Conservation (phyloP, 2,888 invertebrate species). For the Adelphocoris suturalis region DNA sequence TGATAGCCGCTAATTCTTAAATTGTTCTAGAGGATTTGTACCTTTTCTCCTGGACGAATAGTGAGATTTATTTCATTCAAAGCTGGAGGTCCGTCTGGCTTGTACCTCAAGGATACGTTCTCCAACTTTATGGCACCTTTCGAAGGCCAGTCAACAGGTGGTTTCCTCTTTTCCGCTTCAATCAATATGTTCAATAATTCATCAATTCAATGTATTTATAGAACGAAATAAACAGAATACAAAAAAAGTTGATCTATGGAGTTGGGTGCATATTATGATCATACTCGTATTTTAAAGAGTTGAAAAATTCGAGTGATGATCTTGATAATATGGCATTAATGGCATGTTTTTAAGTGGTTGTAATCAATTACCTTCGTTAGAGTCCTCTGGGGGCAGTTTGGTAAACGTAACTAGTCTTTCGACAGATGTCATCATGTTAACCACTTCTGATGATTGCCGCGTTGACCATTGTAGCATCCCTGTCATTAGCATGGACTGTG, state of each 20-base stretch:
- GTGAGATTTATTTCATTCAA: slow-evolving; percentile 81
- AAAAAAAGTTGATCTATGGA: too few relatives aligned
- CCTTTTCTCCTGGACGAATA: slow-evolving; percentile 81
- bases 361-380: slow-evolving; percentile 53
- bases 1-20: too few relatives aligned
- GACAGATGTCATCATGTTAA: slow-evolving; percentile 92
- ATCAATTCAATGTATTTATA: too few relatives aligned
- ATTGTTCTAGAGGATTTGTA: slow-evolving; percentile 73
- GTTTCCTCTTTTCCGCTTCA: slow-evolving; percentile 31
- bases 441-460: slow-evolving; percentile 92
- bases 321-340: too few relatives aligned
- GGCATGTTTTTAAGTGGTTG: too few relatives aligned
- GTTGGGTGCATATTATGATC: too few relatives aligned
- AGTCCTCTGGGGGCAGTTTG: slow-evolving; percentile 82
- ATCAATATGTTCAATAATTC: background rate
- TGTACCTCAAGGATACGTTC: slow-evolving; percentile 81
- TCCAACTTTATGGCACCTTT: slow-evolving; percentile 81
- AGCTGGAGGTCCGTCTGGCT: slow-evolving; percentile 80
- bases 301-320: too few relatives aligned
- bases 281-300: too few relatives aligned
- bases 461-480: slow-evolving; percentile 93
- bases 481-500: slow-evolving; percentile 87
- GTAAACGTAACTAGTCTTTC: slow-evolving; percentile 93
- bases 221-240: too few relatives aligned
- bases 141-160: slow-evolving; percentile 80